Conservation (phyloP, 2,113 vertebrate genomes). For the Paracanthobrama guichenoti region DNA sequence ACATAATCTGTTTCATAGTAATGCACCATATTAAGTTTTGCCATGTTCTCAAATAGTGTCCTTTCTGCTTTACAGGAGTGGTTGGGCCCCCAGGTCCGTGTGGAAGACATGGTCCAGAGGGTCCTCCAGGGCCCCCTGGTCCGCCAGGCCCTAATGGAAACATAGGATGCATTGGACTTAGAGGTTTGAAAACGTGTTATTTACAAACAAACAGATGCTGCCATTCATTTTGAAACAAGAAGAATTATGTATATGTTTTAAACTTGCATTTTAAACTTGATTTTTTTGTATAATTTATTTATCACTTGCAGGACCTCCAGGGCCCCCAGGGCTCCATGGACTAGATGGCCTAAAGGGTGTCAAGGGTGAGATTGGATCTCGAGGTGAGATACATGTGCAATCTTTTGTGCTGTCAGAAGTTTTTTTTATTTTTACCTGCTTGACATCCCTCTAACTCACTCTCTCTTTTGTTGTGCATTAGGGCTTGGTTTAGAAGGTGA, state of each 20-base stretch:
- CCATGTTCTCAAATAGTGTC: not conserved
- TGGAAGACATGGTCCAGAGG: slow-evolving; percentile 65
- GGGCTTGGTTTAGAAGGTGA: slow-evolving; percentile 55
- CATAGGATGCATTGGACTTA: slow-evolving; percentile 58
- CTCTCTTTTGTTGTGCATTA: slow-evolving; percentile 35
- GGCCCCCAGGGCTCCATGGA: slow-evolving; percentile 72
- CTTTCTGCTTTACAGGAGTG: slow-evolving; percentile 61
- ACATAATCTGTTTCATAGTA: not conserved
- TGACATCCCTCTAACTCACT: not conserved
- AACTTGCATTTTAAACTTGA: too few species aligned
- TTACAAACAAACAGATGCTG: not conserved
- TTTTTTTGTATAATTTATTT: too few species aligned
- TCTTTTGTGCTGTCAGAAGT: not conserved
- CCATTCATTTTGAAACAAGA: not conserved
- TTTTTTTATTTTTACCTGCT: not conserved
- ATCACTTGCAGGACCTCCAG: slow-evolving; percentile 66
- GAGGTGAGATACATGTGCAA: slow-evolving; percentile 72
- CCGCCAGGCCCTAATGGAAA: slow-evolving; percentile 60
- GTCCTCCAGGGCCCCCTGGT: slow-evolving; percentile 63
- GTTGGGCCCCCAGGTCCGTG: slow-evolving; percentile 65
- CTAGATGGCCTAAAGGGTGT: slow-evolving; percentile 83
- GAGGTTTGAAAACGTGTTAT: slow-evolving; percentile 58
- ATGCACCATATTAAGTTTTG: too few species aligned
- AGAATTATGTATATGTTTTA: not conserved
- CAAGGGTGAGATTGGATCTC: slow-evolving; percentile 83